Percentiles rank a stretch among this genome's conserved stretches.
phyloP scores from a whole-genome alignment of 1,140 invertebrate species.

The Brachionus plicatilis region DNA sequence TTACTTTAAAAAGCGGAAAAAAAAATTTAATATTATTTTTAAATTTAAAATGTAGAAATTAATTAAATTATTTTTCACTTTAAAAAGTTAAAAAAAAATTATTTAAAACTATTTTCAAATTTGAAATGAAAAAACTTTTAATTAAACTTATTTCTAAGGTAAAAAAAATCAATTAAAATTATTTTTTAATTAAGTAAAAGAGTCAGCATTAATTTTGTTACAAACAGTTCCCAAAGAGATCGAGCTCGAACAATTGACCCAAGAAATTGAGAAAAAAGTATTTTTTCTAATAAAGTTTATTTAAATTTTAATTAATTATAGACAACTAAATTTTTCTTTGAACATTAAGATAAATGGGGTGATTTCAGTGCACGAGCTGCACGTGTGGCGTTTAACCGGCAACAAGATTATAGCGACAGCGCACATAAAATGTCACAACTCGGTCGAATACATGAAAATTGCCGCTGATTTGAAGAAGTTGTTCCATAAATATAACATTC shows the following conservation, averaged over 20 bases:
- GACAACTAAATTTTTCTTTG: not conserved
- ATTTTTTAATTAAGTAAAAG: conserved; percentile 50
- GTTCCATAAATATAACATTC: conserved; percentile 61
- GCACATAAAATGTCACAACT: conserved; percentile 59
- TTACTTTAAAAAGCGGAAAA: not conserved
- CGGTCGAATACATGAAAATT: conserved; percentile 58
- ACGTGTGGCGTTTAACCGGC: conserved; percentile 61
- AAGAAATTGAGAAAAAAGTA: conserved; percentile 53
- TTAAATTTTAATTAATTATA: too few species aligned
- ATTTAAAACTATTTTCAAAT: not conserved
- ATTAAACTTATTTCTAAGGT: too few species aligned
- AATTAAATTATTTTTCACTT: too few species aligned
- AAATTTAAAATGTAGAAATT: too few species aligned
- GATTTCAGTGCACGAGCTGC: conserved; percentile 61
- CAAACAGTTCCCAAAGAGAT: conserved; percentile 62
- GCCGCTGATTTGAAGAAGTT: conserved; percentile 57
- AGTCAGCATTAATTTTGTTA: conserved; percentile 60
- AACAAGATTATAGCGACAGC: conserved; percentile 61
- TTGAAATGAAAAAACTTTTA: too few species aligned
- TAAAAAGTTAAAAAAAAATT: not conserved
- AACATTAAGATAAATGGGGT: not conserved
- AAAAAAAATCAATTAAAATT: too few species aligned
- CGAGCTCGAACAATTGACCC: conserved; percentile 55
- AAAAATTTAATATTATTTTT: not conserved
- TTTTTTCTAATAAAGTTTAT: not conserved